phyloP scores from a whole-genome alignment of 2,888 invertebrate genomes.

The Junonia oenone region DNA sequence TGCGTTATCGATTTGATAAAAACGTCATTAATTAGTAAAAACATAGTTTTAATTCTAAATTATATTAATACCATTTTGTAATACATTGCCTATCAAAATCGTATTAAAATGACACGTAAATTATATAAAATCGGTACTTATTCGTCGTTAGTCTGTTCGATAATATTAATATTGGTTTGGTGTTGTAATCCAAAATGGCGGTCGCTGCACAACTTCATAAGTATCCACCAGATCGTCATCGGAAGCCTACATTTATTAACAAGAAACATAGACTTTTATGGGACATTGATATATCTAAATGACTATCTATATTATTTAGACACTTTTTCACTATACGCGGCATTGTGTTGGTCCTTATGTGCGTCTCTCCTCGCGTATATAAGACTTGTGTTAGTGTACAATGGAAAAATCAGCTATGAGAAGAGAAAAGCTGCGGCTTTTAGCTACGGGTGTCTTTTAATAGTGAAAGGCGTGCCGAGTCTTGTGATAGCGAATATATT shows the following conservation, averaged over 20 bases:
- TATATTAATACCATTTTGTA: no score
- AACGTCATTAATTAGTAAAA: no score
- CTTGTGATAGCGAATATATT: constrained; percentile 8
- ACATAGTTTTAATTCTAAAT: no score
- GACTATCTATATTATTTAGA: not conserved
- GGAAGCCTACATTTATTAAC: constrained; percentile 28
- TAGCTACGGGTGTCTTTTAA: constrained; percentile 14
- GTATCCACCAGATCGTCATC: constrained; percentile 27
- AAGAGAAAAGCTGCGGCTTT: constrained; percentile 21
- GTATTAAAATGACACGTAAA: not conserved
- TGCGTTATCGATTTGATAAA: no score
- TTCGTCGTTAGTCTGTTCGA: constrained; percentile 23
- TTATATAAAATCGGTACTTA: not conserved
- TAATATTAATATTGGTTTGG: constrained; percentile 26
- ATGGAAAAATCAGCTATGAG: constrained; percentile 25
- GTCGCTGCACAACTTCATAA: constrained; percentile 31
- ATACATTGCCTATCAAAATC: not conserved
- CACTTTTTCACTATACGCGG: not conserved
- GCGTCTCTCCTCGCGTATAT: constrained; percentile 27
- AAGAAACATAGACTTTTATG: not conserved
- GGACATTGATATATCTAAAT: not conserved
- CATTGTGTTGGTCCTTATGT: constrained; percentile 29
- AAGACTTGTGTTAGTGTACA: constrained; percentile 27
- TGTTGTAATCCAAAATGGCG: constrained; percentile 30
- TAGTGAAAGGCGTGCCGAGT: constrained; percentile 5